Evolutionary conservation across 2,113 vertebrate genomes (phyloP).

Genomic region (Grallaria varia): DNA sequence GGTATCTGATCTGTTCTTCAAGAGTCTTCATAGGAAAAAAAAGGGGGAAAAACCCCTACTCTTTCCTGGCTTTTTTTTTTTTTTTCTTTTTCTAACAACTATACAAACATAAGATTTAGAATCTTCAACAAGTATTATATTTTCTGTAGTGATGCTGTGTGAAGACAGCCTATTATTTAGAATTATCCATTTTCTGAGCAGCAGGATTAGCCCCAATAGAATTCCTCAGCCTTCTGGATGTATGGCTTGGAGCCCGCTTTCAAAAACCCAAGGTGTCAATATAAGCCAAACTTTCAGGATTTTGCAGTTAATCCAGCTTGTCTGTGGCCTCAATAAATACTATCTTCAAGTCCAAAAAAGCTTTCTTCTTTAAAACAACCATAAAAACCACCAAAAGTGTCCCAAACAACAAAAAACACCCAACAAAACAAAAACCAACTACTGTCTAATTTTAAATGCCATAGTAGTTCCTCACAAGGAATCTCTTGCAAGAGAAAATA

Average conservation of each 20-base stretch:
- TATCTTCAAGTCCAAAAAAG: background rate
- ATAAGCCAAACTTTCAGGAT: background rate
- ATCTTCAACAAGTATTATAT: background rate
- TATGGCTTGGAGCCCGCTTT: background rate
- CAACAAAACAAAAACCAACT: background rate
- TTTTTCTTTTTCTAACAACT: background rate
- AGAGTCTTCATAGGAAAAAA: background rate
- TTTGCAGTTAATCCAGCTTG: background rate
- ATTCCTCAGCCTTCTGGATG: background rate
- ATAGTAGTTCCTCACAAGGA: background rate
- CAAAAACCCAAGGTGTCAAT: background rate
- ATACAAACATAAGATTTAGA: background rate
- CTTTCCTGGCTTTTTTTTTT: too few relatives aligned
- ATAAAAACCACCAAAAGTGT: background rate
- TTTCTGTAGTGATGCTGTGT: background rate
- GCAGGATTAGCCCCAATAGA: background rate
- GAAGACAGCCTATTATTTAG: background rate
- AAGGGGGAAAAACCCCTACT: accelerated
- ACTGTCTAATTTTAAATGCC: background rate
- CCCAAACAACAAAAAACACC: accelerated
- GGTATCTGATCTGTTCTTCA: background rate
- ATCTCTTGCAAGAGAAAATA: background rate
- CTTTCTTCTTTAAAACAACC: background rate
- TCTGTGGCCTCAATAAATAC: background rate
- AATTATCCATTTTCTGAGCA: background rate